Evolutionary conservation across 2,113 vertebrate genomes (phyloP), one percentile per base, ranked within the genome.

Genomic region (Prunella fulvescens): DNA sequence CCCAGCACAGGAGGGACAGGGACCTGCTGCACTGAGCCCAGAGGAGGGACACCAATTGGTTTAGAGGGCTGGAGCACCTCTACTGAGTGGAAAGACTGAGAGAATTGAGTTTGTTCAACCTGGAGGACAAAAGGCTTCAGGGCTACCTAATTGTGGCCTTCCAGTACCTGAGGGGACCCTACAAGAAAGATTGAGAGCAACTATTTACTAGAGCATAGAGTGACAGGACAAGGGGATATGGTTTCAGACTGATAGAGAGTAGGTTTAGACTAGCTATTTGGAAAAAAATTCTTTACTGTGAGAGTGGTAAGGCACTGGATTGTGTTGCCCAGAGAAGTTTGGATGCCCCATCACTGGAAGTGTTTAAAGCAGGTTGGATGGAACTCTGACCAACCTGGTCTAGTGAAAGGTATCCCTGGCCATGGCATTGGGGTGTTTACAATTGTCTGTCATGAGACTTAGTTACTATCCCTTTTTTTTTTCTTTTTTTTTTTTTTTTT

Each of bases 1-100:
- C 58, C 48, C 67, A 5, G n/a, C 40, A 40, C 1, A 1, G 81
- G 3, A 54, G 1, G n/a, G 40, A 28, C 19, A 50, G 7, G 24
- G 24, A 73, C 6, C 23, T 47, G n/a, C 2, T 22, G 42, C 14
- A 19, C 10, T 0, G 0, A n/a, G 14, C 8, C 3, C n/a, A 24
- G n/a, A 48, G n/a, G n/a, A 62, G 14, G 4, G 25, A 2, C 6
- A 17, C 2, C 2, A 37, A 18, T 5, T 11, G 31, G 4, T 6
- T 45, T 6, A 23, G 26, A 22, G 40, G 35, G 5, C 4, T 74
- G 29, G 29, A 57, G 29, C 19, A 29, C 29, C 12, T 66, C 14
- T 14, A 2, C 47, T 45, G 1, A 5, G 47, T 5, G 29, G 16
- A 58, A 50, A 50, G 44, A 2, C 31, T 24, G 29, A 18, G 53